phyloP scores from a whole-genome alignment of 2,888 invertebrate species.

The Yponomeuta sedellus region DNA sequence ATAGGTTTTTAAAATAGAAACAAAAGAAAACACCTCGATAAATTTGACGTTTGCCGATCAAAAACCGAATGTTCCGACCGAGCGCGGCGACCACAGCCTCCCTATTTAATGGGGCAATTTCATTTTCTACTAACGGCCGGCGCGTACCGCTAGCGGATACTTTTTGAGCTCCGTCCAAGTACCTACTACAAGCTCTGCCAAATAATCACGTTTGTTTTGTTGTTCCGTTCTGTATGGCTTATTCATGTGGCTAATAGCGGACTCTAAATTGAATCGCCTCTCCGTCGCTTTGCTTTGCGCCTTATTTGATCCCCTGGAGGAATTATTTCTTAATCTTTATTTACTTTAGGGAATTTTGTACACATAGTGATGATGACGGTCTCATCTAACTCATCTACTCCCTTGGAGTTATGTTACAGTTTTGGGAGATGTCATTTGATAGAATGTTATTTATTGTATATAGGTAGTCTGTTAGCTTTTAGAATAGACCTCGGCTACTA shows the following conservation, averaged over 20 bases:
- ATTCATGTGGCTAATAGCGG: constrained; percentile 14
- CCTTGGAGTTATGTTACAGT: too few relatives aligned
- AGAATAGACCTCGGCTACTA: too few relatives aligned
- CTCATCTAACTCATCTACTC: too few relatives aligned
- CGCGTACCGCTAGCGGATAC: constrained; percentile 31
- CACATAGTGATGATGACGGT: too few relatives aligned
- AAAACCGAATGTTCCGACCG: background rate
- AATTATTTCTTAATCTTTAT: too few relatives aligned
- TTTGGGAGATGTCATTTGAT: too few relatives aligned
- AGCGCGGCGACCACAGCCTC: background rate
- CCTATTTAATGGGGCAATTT: constrained; percentile 52
- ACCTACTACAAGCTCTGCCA: constrained; percentile 7
- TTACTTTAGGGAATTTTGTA: too few relatives aligned
- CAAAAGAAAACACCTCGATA: too few relatives aligned
- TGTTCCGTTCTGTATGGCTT: constrained; percentile 10
- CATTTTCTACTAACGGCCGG: constrained; percentile 53
- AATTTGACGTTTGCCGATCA: too few relatives aligned
- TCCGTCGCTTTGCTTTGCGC: background rate
- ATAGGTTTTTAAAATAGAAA: too few relatives aligned
- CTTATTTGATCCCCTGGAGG: background rate
- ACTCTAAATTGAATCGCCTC: constrained; percentile 11
- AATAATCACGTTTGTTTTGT: constrained; percentile 12
- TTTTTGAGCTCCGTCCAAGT: constrained; percentile 14
- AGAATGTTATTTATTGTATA: too few relatives aligned
- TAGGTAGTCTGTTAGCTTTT: too few relatives aligned